Base-by-base conservation (phyloP, 2,888 invertebrate species). In the Clivina fossor region DNA sequence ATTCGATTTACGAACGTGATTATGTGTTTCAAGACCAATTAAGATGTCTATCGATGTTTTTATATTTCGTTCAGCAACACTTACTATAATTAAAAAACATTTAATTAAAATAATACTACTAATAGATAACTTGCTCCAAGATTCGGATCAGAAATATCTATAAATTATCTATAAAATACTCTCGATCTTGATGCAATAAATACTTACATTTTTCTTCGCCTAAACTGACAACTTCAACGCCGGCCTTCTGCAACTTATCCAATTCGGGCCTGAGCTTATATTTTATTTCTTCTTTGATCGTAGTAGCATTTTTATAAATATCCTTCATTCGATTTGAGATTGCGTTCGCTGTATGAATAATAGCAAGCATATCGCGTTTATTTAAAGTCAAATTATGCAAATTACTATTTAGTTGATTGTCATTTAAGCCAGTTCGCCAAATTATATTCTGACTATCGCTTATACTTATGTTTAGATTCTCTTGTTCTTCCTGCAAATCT, bases 221-320 rank as follows among this genome's bases (percentile, higher is more conserved):
- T 50, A 83, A 78, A 13, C 85, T 84, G 2, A 86, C 74, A 59
- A 84, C 85, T 0, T 83, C 81, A 64, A 85, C 86, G 44, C 85
- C 85, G 56, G 85, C 78, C 7, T 78, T 72, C 62, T 81, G 81
- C 32, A 83, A 63, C 59, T 81, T 79, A 0, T 79, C 69, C 4
- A 83, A 69, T 60, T 78, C 76, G 4, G 80, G 73, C 19, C 78
- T 71, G 60, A 83, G 65, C 44, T 75, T 73, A 61, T 80, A 78
- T 1, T 74, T 68, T 16, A 78, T 78, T 9, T 76, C 70, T 37
- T 79, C 47, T 40, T 69, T 67, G 22, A 72, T 63, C 44, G 71
- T 65, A 13, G 66, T 65, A 0, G 71, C 63, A 53, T 67, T 63
- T 56, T 69, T 68, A 28, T 70, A 68, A 15, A 71, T 63, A 7